Conservation (phyloP, 2,888 invertebrate species). For the Pyrrhosoma nymphula region DNA sequence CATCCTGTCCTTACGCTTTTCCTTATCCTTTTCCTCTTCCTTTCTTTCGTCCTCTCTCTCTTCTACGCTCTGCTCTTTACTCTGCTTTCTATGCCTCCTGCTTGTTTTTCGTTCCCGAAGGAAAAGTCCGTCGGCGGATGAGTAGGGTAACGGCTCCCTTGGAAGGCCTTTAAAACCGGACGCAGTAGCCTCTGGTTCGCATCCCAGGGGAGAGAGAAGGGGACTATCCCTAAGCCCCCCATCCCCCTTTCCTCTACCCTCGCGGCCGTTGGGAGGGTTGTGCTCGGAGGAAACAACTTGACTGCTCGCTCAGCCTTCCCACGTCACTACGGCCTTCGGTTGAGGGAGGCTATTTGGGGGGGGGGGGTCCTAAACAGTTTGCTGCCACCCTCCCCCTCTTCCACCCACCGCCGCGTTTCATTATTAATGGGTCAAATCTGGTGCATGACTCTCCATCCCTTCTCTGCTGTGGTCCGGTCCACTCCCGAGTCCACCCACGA, state of each 20-base stretch:
- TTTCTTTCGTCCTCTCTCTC: not conserved
- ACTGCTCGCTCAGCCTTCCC: not conserved
- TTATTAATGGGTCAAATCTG: slow-evolving; percentile 16
- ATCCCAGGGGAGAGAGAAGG: not conserved
- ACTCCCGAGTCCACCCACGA: not conserved
- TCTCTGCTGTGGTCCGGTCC: not conserved
- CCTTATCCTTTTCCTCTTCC: not conserved
- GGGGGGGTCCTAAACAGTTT: not conserved
- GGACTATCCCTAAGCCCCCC: not conserved
- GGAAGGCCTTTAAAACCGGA: not conserved
- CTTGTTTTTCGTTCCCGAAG: not conserved
- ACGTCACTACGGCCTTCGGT: too few relatives aligned
- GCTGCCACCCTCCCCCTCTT: not conserved
- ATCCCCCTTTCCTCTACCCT: not conserved
- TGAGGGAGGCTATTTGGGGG: not conserved
- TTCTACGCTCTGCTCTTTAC: not conserved
- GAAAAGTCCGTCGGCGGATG: not conserved
- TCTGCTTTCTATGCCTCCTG: not conserved
- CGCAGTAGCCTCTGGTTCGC: not conserved
- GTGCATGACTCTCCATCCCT: not conserved
- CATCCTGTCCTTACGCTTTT: not conserved
- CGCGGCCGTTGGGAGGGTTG: not conserved
- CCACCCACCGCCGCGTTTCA: not conserved
- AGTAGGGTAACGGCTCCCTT: not conserved
- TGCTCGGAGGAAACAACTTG: not conserved